Percentiles rank a stretch among this genome's conserved stretches.
phyloP scores from a whole-genome alignment of 2,888 invertebrate genomes.

The Laothoe populi region DNA sequence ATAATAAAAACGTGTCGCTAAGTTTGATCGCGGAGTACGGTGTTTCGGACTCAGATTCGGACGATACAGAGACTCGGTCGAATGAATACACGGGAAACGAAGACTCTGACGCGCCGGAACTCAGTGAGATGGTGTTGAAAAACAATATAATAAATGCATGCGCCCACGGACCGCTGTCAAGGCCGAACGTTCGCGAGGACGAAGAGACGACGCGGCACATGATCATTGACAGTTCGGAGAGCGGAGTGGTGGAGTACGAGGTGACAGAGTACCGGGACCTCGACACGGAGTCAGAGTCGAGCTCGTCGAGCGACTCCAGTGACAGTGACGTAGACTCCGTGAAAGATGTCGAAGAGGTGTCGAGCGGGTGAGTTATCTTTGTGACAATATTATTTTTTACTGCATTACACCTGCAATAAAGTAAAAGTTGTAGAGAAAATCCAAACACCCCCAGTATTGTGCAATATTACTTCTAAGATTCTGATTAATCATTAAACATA shows the following conservation, averaged over 20 bases:
- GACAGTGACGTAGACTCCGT: constrained; percentile 77
- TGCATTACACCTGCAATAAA: background rate
- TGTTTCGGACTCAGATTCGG: constrained; percentile 76
- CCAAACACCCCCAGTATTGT: background rate
- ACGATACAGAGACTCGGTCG: constrained; percentile 65
- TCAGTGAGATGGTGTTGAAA: constrained; percentile 80
- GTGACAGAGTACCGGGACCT: constrained; percentile 75
- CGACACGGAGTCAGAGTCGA: constrained; percentile 67
- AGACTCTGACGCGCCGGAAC: constrained; percentile 67
- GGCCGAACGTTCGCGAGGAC: constrained; percentile 55
- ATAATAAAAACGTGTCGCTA: constrained; percentile 78
- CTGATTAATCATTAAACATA: too few species aligned
- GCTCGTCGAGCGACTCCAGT: constrained; percentile 66
- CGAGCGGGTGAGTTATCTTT: constrained; percentile 65
- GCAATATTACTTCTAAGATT: background rate
- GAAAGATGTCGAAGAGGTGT: constrained; percentile 73
- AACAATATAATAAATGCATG: constrained; percentile 82
- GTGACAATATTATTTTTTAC: background rate
- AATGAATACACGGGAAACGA: constrained; percentile 56
- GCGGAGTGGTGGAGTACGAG: constrained; percentile 75
- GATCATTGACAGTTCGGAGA: constrained; percentile 76
- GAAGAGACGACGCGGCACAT: constrained; percentile 70
- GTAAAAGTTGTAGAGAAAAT: background rate
- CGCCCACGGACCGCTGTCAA: constrained; percentile 74
- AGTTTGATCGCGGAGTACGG: constrained; percentile 79